Base-by-base conservation (phyloP, 2,888 invertebrate species). In the Antitype chi region DNA sequence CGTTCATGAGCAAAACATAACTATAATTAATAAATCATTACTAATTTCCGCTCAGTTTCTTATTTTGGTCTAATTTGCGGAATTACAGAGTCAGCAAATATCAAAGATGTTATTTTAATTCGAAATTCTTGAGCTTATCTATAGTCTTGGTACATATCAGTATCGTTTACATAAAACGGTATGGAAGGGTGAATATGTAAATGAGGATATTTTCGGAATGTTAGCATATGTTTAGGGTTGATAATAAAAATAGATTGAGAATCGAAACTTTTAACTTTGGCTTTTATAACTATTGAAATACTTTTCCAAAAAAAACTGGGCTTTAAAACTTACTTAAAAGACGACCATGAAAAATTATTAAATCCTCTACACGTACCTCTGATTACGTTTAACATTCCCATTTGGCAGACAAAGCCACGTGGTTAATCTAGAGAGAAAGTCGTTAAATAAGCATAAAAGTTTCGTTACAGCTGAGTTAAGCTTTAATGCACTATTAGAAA, bases 381-480 rank as follows among this genome's bases (percentile, higher is more conserved):
- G 23, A 43, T 17, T 17, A 32, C 17, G 20, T 53, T 57, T 32
- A 53, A 76, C 6, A 43, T n/a, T 53, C 17, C n/a, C 49, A 57
- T 63, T 78, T 80, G 80, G 63, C 75, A 70, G 57, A 43, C 17
- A 59, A 60, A 66, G n/a, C 43, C 55, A 15, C 38, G 25, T 5
- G 57, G 8, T 60, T n/a, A 23, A 60, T 32, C 17, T 32, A 72
- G 25, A 23, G 23, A 11, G 20, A 66, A 70, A 66, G 60, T 38
- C 79, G 49, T 79, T 47, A 52, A 63, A 79, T 72, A 63, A 73
- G 52, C 73, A 72, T 82, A 67, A 72, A 38, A 64, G 52, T 72
- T 43, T 49, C 2, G 43, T 68, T 52, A 72, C 43, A 71, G 74
- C 38, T 69, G 73, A 73, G 47, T 11, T 60, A 49, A 59, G 68